These are phyloP conservation scores for Drosophila arawakana DNA, from an alignment of 1,140 invertebrate genomes.

Conservation along the genomic window DNA sequence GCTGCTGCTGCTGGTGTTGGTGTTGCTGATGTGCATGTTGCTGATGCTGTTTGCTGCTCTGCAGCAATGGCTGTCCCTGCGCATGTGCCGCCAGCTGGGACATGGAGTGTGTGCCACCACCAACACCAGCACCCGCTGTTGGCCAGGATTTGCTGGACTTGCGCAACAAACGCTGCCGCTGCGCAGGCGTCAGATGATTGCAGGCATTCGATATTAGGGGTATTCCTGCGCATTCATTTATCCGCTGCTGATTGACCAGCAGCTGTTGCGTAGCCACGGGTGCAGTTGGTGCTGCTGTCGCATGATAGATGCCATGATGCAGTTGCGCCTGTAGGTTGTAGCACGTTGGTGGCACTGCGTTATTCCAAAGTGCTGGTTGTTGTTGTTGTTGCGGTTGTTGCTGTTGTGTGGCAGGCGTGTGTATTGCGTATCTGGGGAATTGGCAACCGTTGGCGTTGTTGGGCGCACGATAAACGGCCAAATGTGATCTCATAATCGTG, in stretches of 20 bases:
- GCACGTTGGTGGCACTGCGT: slow-evolving; percentile 13
- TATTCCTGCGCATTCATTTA: slow-evolving; percentile 87
- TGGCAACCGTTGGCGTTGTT: slow-evolving; percentile 56
- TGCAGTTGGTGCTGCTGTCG: slow-evolving; percentile 1
- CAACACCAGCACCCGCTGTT: background rate
- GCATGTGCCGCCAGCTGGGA: slow-evolving; percentile 90
- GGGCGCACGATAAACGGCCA: slow-evolving; percentile 73
- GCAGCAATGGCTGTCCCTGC: slow-evolving; percentile 90
- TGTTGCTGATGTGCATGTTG: slow-evolving; percentile 45
- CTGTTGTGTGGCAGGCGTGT: slow-evolving; percentile 26
- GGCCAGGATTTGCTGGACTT: slow-evolving; percentile 49
- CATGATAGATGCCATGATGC: slow-evolving; percentile 46
- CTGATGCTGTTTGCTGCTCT: slow-evolving; percentile 76
- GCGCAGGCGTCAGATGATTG: slow-evolving; percentile 64
- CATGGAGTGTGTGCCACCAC: slow-evolving; percentile 62
- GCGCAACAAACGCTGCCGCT: slow-evolving; percentile 73
- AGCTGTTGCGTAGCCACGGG: slow-evolving; percentile 16
- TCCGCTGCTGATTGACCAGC: slow-evolving; percentile 75
- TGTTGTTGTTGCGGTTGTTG: slow-evolving; percentile 17
- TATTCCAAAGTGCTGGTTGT: slow-evolving; percentile 17
- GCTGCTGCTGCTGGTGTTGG: slow-evolving; percentile 84
- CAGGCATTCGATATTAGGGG: slow-evolving; percentile 89
- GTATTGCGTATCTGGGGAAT: slow-evolving; percentile 59
- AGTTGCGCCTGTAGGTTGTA: slow-evolving; percentile 46
- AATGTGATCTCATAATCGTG: slow-evolving; percentile 81